A percentile compares a stretch with the other conserved stretches of the same genome.
Conservation (phyloP, 2,888 invertebrate genomes). For the Trachelus troglodyta region DNA sequence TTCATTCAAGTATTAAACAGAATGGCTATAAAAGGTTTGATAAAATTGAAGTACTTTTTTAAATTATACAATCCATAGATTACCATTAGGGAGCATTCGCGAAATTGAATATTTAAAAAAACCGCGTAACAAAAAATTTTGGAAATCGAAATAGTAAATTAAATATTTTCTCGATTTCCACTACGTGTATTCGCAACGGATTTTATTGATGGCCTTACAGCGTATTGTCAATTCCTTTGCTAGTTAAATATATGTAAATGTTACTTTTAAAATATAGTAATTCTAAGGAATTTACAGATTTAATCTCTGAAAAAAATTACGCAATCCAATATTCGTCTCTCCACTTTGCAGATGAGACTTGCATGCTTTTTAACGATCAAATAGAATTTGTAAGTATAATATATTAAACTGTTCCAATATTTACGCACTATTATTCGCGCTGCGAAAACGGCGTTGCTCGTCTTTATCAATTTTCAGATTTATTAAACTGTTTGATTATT, state of each 20-base stretch:
- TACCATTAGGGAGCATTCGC: neutral
- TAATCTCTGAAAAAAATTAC: neutral
- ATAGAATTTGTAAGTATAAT: neutral
- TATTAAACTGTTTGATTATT: neutral
- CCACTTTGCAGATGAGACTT: neutral
- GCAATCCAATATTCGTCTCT: neutral
- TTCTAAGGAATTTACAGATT: neutral
- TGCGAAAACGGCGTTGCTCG: neutral
- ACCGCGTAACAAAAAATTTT: neutral
- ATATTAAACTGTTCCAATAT: neutral
- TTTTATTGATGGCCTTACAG: neutral
- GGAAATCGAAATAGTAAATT: neutral
- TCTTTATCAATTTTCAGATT: neutral
- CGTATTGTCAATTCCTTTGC: neutral
- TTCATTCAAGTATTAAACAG: neutral
- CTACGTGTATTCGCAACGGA: neutral
- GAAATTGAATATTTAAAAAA: neutral
- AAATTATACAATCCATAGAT: neutral
- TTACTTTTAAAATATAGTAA: neutral
- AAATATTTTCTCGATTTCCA: neutral
- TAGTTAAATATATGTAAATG: neutral
- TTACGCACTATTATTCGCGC: neutral
- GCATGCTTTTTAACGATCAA: neutral
- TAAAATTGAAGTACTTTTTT: neutral
- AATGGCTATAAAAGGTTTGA: neutral